Evolutionary conservation across 2,888 invertebrate genomes (phyloP), one percentile per base, ranked within the genome.

Genomic region (Pediacus dermestoides): DNA sequence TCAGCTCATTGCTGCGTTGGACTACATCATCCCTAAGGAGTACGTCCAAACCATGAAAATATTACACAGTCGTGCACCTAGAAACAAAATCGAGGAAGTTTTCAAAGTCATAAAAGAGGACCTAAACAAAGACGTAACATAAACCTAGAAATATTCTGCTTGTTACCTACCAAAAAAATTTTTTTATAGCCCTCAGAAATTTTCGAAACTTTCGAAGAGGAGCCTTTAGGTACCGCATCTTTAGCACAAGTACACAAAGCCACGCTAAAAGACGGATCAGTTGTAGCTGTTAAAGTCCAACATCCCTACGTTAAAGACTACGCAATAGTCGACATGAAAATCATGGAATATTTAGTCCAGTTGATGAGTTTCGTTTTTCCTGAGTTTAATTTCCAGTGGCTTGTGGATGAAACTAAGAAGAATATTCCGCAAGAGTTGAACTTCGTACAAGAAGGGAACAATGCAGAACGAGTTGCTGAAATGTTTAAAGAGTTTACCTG

Each of bases 271-370:
- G 81, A 80, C 56, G 91, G 90, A 1, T 46, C 58, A 8, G 74
- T 77, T 23, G 92, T 99, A 6, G 99, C 99, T 2, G 88, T 99
- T 0, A 99, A 99, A 74, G 90, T 99, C 0, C 97, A 99, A 67
- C 97, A 99, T 72, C 83, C 85, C 4, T 82, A 83, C 70, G 96
- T 99, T 0, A 82, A 81, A 65, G 82, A 85, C 13, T 92, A 94
- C 67, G 86, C 93, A 0, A 75, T 75, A 42, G 84, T 95, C n/a
- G 99, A 99, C 63, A 81, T 99, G 67, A 84, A 83, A 69, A 94
- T 94, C 37, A 99, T 99, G 95, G 92, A 96, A 66, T 69, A 84
- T 37, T 73, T 96, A 25, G 86, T 94, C 0, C 81, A 80, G 53
- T 68, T 88, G 1, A 88, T 94, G 62, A 82, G 88, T 1, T 81